Evolutionary conservation across 2,113 vertebrate species (phyloP).

Genomic region (Phrynosoma blainvillii): DNA sequence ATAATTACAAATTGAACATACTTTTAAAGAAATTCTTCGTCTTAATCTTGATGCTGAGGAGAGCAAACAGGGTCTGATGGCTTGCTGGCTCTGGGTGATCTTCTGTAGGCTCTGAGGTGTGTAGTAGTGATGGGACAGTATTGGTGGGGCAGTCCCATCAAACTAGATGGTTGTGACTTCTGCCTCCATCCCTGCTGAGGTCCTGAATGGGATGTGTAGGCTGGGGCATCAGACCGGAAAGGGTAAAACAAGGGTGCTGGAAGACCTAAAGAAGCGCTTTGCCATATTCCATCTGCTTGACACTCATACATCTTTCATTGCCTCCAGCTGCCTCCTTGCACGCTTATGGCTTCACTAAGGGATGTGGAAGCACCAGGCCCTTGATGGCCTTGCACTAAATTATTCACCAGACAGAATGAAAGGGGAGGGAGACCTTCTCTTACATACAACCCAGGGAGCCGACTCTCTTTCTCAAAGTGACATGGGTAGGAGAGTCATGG

Average conservation of each 20-base stretch:
- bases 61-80: neutral
- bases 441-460: too few species aligned
- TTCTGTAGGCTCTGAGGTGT: neutral
- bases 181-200: neutral
- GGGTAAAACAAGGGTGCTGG: neutral
- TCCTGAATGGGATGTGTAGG: neutral
- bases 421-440: neutral
- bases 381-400: neutral
- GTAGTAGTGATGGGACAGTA: too few species aligned
- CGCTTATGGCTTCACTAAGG: neutral
- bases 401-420: neutral
- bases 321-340: neutral
- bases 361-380: neutral
- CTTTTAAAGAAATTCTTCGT: too few species aligned
- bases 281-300: neutral
- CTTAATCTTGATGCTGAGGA: neutral
- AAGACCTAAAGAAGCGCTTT: neutral
- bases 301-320: slow-evolving; percentile 12
- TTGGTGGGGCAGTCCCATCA: too few species aligned
- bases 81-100: neutral
- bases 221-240: neutral
- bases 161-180: neutral
- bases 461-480: neutral
- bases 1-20: too few species aligned
- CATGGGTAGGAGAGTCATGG: neutral